Evolutionary conservation across 1,140 invertebrate genomes (phyloP).

Genomic region (Papilio glaucus): DNA sequence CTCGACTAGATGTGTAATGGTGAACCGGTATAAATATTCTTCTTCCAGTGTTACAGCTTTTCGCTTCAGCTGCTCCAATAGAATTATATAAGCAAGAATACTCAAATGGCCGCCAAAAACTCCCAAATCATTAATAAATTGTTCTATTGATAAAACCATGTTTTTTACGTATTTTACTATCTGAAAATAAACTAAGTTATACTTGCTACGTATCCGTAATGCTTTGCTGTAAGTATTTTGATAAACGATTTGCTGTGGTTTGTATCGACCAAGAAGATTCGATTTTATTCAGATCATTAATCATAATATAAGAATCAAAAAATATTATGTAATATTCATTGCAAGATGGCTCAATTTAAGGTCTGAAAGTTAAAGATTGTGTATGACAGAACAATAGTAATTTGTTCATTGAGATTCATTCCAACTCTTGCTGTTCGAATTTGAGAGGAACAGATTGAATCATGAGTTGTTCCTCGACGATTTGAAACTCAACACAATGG

Average conservation of each 20-base stretch:
- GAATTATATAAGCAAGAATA: conserved; percentile 84
- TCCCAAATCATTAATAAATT: conserved; percentile 83
- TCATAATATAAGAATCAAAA: no score
- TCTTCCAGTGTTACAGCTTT: conserved; percentile 72
- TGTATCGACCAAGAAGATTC: no score
- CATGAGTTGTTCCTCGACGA: no score
- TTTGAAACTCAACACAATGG: no score
- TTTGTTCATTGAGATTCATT: no score
- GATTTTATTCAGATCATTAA: no score
- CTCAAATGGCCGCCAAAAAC: conserved; percentile 85
- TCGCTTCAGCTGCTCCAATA: conserved; percentile 86
- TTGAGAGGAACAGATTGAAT: no score
- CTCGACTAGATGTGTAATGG: conserved; percentile 66
- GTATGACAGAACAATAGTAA: no score
- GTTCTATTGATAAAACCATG: conserved; percentile 71
- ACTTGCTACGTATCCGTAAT: not conserved
- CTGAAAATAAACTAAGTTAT: conserved; percentile 45
- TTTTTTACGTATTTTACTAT: conserved; percentile 70
- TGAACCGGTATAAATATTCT: conserved; percentile 70
- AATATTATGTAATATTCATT: no score
- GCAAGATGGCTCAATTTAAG: no score
- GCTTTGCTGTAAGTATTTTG: not conserved
- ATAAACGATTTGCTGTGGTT: not conserved
- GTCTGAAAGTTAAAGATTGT: no score
- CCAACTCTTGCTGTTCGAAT: no score